Percentiles rank a stretch among this genome's conserved stretches.
Conservation (phyloP, 2,797 vertebrate species). For the Dendrocincla tyrannina region DNA sequence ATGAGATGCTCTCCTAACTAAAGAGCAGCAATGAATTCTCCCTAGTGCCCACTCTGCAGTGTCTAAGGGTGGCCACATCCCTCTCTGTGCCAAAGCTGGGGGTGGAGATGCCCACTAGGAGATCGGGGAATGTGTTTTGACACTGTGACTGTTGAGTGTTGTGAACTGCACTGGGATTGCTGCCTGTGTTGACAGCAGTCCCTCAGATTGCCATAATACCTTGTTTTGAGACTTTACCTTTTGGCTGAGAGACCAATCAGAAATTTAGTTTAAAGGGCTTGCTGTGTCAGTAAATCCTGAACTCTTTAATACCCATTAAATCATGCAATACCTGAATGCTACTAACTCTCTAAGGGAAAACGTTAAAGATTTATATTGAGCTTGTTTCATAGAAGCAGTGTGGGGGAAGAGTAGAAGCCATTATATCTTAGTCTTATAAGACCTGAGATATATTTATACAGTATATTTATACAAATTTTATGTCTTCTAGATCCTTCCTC, state of each 20-base stretch:
- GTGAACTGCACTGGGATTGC: not conserved
- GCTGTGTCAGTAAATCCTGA: not conserved
- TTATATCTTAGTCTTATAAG: not conserved
- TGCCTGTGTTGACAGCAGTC: not conserved
- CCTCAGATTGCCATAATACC: not conserved
- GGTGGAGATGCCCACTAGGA: not conserved
- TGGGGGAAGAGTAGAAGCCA: fast-evolving
- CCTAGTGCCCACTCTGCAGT: not conserved
- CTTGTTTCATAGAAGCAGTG: not conserved
- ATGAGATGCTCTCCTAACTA: not conserved
- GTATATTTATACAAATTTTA: fast-evolving
- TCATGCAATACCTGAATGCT: fast-evolving
- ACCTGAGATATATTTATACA: not conserved
- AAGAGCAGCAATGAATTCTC: not conserved
- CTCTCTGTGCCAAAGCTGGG: not conserved
- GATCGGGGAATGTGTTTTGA: not conserved
- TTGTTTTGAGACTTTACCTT: not conserved
- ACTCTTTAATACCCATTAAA: not conserved
- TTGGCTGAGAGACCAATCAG: not conserved
- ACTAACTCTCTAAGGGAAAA: not conserved
- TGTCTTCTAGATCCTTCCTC: not conserved
- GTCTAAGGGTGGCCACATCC: fast-evolving
- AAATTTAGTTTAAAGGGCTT: not conserved
- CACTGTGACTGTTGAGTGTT: not conserved
- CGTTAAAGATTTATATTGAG: not conserved